Percentiles rank a stretch among this genome's conserved stretches.
These are phyloP conservation scores for Plestiodon gilberti DNA, from an alignment of 2,113 vertebrate species.

Conservation along the genomic window DNA sequence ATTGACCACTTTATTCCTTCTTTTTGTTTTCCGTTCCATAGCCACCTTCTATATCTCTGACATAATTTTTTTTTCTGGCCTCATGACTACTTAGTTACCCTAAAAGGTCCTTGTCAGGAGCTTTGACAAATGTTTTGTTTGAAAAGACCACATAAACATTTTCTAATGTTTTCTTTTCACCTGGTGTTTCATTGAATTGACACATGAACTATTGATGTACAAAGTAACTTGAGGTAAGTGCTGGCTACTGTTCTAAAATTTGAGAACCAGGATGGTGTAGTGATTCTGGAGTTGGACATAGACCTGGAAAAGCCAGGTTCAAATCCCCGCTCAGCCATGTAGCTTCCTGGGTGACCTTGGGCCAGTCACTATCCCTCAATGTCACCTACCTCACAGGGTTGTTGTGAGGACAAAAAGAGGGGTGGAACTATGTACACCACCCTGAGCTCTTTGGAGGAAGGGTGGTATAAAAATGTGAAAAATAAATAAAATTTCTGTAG, in stretches of 20 bases:
- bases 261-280: too few relatives aligned
- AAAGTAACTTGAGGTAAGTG: neutral
- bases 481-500: too few relatives aligned
- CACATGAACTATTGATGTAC: neutral
- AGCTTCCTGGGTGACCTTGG: too few relatives aligned
- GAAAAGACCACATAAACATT: neutral
- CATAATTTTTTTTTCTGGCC: constrained; percentile 33
- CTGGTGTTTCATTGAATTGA: neutral
- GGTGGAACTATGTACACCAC: too few relatives aligned
- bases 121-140: neutral
- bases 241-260: neutral
- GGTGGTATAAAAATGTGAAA: too few relatives aligned
- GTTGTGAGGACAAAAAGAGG: too few relatives aligned
- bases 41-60: constrained; percentile 39
- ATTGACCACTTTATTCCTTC: constrained; percentile 42
- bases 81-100: neutral
- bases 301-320: too few relatives aligned
- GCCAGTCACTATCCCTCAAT: too few relatives aligned
- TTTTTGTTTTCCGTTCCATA: constrained; percentile 48
- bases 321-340: too few relatives aligned
- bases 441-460: too few relatives aligned
- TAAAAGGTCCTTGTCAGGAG: neutral
- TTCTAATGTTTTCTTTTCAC: neutral
- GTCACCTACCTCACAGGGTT: too few relatives aligned
- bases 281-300: too few relatives aligned